phyloP scores from a whole-genome alignment of 2,113 vertebrate species.

The Ictidomys tridecemlineatus region DNA sequence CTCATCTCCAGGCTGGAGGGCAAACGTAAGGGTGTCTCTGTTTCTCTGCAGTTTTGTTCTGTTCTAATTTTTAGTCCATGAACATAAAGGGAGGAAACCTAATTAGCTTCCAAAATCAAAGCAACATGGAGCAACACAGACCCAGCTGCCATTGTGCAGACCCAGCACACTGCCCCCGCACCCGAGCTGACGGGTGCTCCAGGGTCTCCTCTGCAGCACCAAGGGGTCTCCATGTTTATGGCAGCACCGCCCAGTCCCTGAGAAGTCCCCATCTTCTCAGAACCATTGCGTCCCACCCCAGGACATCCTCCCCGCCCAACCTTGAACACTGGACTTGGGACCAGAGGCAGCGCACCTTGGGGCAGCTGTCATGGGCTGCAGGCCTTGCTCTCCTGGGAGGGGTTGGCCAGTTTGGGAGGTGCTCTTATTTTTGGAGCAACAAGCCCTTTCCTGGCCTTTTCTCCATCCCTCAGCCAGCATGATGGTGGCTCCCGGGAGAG shows the following conservation, averaged over 20 bases:
- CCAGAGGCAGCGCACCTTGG: too few species aligned
- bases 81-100: background rate
- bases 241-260: background rate
- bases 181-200: background rate
- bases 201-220: background rate
- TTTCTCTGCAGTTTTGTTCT: background rate
- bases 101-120: background rate
- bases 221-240: background rate
- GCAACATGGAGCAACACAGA: background rate
- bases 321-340: background rate
- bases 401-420: background rate
- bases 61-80: background rate
- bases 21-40: background rate
- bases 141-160: too few species aligned
- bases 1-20: background rate
- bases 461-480: background rate
- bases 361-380: background rate
- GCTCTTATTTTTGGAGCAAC: background rate
- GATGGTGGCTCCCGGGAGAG: background rate
- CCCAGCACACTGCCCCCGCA: background rate
- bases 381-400: background rate
- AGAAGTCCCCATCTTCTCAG: background rate
- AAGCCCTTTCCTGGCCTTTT: background rate
- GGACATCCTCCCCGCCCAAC: accelerated
- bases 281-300: background rate